Evolutionary conservation across 2,797 vertebrate genomes (phyloP), one percentile per base, ranked within the genome.

Genomic region (Caiman crocodilus): DNA sequence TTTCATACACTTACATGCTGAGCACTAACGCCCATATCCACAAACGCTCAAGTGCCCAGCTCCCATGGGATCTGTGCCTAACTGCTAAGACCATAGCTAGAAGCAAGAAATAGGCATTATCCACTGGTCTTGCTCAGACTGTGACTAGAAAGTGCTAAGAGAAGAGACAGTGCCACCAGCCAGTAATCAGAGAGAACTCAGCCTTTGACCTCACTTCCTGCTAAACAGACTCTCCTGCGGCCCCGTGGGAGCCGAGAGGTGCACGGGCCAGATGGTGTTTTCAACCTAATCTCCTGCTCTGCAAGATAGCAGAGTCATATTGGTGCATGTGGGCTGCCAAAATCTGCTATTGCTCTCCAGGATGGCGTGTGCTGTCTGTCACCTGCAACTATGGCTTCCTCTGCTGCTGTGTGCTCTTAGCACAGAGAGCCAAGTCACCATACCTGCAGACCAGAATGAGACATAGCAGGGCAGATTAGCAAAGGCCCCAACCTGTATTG

Each of bases 281-380:
- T 92, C 9, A 26, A 1, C 63, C 73, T 86, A 73, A 7, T 65
- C 73, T 92, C 5, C 13, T 15, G 60, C 89, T 69, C 94, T 26
- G 76, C 6, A 67, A 61, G 88, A 26, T 4, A 73, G 69, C 81
- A 25, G 80, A 78, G 80, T 2, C 57, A 7, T 16, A 35, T 28
- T 0, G 0, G 61, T 2, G 14, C 28, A 17, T 60, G 71, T 76
- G 58, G 2, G 79, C 73, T 42, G 83, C 81, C 88, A 18, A 8
- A 35, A 32, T 7, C 4, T 0, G 0, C 0, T 10, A 57, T 2
- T 0, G 12, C 0, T 2, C 14, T 42, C 71, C 35, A 1, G 0
- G 55, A 79, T 79, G 32, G 16, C n/a, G 75, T 1, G 4, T 35
- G 81, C 75, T 74, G 90, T 79, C 81, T 69, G 90, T n/a, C n/a